These are phyloP conservation scores for Naja naja DNA, from an alignment of 2,113 vertebrate genomes.

Conservation along the genomic window DNA sequence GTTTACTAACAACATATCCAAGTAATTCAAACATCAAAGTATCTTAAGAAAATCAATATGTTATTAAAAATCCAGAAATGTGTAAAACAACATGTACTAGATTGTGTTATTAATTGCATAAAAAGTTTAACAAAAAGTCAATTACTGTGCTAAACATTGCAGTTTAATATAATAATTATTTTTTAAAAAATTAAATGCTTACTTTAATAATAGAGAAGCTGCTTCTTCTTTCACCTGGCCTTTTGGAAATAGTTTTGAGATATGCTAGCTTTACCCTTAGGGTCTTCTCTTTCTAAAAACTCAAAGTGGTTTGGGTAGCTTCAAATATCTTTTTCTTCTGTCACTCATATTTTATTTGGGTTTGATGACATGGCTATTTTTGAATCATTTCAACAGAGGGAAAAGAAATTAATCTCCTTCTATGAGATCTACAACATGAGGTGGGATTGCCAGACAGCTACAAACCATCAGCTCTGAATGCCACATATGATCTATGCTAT, in stretches of 20 bases:
- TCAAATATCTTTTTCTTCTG: conserved; percentile 48
- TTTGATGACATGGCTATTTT: conserved; percentile 65
- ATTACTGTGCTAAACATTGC: conserved; percentile 36
- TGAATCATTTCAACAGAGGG: conserved; percentile 45
- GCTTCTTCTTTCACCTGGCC: conserved; percentile 60
- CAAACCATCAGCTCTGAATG: conserved; percentile 51
- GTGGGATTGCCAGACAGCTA: conserved; percentile 38
- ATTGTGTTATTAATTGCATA: neutral
- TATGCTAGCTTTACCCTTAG: conserved; percentile 47
- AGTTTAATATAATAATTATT: conserved; percentile 25
- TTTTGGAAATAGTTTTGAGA: conserved; percentile 57
- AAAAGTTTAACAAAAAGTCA: conserved; percentile 20
- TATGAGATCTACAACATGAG: conserved; percentile 38
- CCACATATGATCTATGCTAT: conserved; percentile 52
- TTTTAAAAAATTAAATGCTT: conserved; percentile 53
- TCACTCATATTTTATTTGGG: conserved; percentile 63
- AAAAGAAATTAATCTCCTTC: conserved; percentile 42
- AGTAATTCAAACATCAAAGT: conserved; percentile 7
- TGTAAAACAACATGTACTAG: neutral
- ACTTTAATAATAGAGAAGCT: conserved; percentile 59
- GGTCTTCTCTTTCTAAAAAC: conserved; percentile 58
- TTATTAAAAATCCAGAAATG: conserved; percentile 20
- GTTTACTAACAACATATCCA: neutral
- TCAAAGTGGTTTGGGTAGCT: conserved; percentile 39
- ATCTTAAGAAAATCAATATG: neutral